Evolutionary conservation across 1,140 invertebrate species (phyloP).

Genomic region (Linepithema humile): DNA sequence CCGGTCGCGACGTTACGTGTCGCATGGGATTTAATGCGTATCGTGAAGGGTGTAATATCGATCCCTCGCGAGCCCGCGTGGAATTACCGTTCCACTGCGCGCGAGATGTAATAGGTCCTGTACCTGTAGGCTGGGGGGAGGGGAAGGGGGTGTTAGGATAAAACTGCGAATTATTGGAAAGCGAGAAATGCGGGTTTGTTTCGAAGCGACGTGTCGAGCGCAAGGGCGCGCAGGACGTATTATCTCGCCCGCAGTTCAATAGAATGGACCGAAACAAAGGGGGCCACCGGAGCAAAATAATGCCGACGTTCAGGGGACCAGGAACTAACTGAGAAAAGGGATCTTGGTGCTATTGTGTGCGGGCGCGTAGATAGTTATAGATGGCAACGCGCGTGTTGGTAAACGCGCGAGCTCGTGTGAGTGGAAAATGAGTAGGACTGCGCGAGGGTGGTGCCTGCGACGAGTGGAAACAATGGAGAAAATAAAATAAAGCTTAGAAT

Average conservation of each 20-base stretch:
- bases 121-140: conserved; percentile 8
- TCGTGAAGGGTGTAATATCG: conserved; percentile 48
- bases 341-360: conserved; percentile 68
- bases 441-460: conserved; percentile 70
- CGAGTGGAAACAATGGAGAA: conserved; percentile 79
- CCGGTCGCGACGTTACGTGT: conserved; percentile 59
- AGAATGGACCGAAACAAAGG: conserved; percentile 81
- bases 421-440: conserved; percentile 75
- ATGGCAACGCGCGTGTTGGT: conserved; percentile 43
- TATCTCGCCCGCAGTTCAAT: conserved; percentile 81
- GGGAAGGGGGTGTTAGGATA: conserved; percentile 49
- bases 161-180: conserved; percentile 73
- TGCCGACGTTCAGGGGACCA: conserved; percentile 77
- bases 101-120: conserved; percentile 29
- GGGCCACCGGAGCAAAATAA: conserved; percentile 79
- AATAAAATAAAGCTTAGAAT: conserved; percentile 81
- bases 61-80: background rate
- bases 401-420: conserved; percentile 58
- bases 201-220: conserved; percentile 74
- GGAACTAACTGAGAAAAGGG: conserved; percentile 77
- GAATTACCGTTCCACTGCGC: conserved; percentile 51
- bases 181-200: conserved; percentile 77
- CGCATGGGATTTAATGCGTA: conserved; percentile 57
- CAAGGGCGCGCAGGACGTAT: conserved; percentile 73
- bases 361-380: conserved; percentile 38